Evolutionary conservation across 2,113 vertebrate species (phyloP).

Genomic region (Entomyzon cyanotis): DNA sequence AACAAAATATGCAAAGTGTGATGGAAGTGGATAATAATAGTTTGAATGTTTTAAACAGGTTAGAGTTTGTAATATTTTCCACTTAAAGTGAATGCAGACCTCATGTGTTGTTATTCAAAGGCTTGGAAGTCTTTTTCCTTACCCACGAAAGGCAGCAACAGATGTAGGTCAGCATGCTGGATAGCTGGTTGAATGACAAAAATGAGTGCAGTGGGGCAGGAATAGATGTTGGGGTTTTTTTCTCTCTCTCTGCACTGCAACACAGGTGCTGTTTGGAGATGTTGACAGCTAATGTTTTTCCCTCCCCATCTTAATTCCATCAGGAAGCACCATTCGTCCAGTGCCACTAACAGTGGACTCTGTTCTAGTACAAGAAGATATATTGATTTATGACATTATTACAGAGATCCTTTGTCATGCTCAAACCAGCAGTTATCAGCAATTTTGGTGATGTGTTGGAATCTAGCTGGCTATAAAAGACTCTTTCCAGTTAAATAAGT

Average conservation of each 20-base stretch:
- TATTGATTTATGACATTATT: conserved; percentile 17
- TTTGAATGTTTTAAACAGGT: conserved; percentile 28
- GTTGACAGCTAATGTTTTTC: background rate
- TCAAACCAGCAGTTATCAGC: background rate
- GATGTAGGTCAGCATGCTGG: background rate
- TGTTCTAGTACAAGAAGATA: background rate
- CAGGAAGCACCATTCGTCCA: background rate
- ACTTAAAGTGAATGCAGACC: background rate
- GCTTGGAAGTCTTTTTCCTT: background rate
- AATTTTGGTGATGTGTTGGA: background rate
- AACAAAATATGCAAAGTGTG: background rate
- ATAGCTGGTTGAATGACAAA: background rate
- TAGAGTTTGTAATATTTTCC: conserved; percentile 4
- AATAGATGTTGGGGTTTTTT: background rate
- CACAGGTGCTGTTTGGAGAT: background rate
- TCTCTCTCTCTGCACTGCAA: background rate
- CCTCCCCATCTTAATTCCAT: background rate
- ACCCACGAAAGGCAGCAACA: background rate
- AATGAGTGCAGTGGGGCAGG: background rate
- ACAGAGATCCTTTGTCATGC: background rate
- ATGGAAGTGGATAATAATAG: background rate
- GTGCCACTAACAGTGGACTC: background rate
- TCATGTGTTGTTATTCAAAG: background rate
- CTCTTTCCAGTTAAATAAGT: conserved; percentile 5
- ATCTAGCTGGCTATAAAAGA: background rate